Conservation (phyloP, 2,888 invertebrate genomes). For the Noctua fimbriata region DNA sequence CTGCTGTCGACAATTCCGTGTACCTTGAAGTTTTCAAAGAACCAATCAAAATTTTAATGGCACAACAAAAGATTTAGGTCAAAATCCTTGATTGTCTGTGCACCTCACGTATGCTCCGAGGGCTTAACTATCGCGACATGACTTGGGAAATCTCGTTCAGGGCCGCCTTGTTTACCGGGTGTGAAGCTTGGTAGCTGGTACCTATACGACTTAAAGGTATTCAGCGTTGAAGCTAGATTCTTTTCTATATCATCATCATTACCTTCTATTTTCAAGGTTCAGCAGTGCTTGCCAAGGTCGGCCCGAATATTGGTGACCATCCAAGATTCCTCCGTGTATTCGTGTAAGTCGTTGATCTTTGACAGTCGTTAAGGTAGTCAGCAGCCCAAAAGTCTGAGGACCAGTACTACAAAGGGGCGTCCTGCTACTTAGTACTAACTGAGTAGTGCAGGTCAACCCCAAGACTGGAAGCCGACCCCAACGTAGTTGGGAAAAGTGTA, state of each 20-base stretch:
- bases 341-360: too few species aligned
- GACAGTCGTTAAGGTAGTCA: too few species aligned
- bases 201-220: background rate
- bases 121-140: conserved; percentile 36
- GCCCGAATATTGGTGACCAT: background rate
- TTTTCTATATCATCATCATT: background rate
- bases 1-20: too few species aligned
- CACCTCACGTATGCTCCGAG: conserved; percentile 44
- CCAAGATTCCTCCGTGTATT: too few species aligned
- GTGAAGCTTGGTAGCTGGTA: conserved; percentile 1
- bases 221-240: background rate
- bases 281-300: background rate
- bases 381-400: too few species aligned
- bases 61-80: conserved; percentile 21
- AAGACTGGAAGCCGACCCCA: too few species aligned
- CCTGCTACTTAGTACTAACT: too few species aligned
- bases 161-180: conserved; percentile 29
- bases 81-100: conserved; percentile 25
- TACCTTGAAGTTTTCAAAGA: background rate
- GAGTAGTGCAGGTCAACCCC: too few species aligned
- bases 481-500: too few species aligned
- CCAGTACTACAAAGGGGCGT: too few species aligned
- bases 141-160: conserved; percentile 40
- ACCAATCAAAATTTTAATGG: conserved; percentile 5
- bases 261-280: background rate